Evolutionary conservation across 2,888 invertebrate genomes (phyloP).

Genomic region (Drosophila birchii): DNA sequence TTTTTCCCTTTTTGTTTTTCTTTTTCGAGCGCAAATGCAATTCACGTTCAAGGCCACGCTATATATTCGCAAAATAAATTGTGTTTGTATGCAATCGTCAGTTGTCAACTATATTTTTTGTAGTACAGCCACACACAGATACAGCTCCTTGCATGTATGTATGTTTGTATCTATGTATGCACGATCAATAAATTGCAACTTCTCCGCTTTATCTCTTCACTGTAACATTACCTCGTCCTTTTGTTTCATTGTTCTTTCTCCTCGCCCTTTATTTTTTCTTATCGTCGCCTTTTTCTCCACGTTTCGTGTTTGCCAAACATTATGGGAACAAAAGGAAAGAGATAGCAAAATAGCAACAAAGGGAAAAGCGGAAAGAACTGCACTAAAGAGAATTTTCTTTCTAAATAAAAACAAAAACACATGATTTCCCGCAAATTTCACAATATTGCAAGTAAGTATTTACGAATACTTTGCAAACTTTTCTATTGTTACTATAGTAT

Average conservation of each 20-base stretch:
- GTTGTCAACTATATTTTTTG: slow-evolving; percentile 65
- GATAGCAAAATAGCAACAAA: neutral
- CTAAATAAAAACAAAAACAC: neutral
- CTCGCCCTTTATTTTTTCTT: slow-evolving; percentile 1
- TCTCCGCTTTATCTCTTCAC: slow-evolving; percentile 44
- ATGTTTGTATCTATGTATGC: slow-evolving; percentile 4
- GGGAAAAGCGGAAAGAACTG: neutral
- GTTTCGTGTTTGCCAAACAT: slow-evolving; percentile 38
- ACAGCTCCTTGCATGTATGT: slow-evolving; percentile 9
- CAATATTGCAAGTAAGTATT: neutral
- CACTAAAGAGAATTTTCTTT: neutral
- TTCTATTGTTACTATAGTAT: too few relatives aligned
- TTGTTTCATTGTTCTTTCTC: neutral
- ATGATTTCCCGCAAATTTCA: slow-evolving; percentile 4
- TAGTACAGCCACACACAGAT: slow-evolving; percentile 39
- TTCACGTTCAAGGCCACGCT: slow-evolving; percentile 84
- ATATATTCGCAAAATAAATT: slow-evolving; percentile 44
- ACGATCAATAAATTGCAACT: slow-evolving; percentile 65
- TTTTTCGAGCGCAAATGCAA: slow-evolving; percentile 79
- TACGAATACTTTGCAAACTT: neutral
- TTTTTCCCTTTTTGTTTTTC: slow-evolving; percentile 24
- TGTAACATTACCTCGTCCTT: neutral
- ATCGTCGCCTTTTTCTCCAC: slow-evolving; percentile 5
- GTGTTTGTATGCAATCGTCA: slow-evolving; percentile 48
- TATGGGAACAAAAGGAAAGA: slow-evolving; percentile 2